phyloP scores from a whole-genome alignment of 2,797 vertebrate genomes.

The Scyliorhinus canicula region DNA sequence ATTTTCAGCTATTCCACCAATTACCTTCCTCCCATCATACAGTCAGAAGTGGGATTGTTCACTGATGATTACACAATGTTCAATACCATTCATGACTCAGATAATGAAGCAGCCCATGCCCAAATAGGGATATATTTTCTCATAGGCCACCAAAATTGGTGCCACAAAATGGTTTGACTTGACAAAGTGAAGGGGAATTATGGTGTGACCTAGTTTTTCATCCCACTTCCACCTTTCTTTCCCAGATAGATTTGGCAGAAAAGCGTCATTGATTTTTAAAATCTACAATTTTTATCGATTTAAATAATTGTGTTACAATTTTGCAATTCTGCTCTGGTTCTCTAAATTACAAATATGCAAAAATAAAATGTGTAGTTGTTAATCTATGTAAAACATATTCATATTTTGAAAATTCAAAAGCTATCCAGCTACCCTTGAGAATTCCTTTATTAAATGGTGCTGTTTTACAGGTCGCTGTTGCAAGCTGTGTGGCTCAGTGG shows the following conservation, averaged over 20 bases:
- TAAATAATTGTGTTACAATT: background rate
- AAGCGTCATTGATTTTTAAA: background rate
- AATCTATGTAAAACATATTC: background rate
- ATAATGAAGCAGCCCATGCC: too few relatives aligned
- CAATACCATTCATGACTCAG: too few relatives aligned
- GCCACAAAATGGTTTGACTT: background rate
- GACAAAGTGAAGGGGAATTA: background rate
- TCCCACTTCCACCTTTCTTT: background rate
- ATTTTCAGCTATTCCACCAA: too few relatives aligned
- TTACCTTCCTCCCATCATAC: too few relatives aligned
- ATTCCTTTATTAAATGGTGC: background rate
- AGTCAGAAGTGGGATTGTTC: too few relatives aligned
- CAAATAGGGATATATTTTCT: too few relatives aligned
- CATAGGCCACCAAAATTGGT: background rate
- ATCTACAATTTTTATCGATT: background rate
- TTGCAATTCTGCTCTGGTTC: background rate
- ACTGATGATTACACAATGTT: too few relatives aligned
- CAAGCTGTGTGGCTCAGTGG: slow-evolving; percentile 85
- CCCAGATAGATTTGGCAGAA: background rate
- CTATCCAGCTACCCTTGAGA: background rate
- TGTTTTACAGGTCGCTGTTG: slow-evolving; percentile 73
- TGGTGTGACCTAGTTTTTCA: background rate
- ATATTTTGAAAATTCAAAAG: background rate
- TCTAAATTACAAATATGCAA: background rate
- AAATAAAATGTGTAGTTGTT: background rate